A percentile compares a stretch with the other conserved stretches of the same genome.
These are phyloP conservation scores for Petrosia ficiformis DNA, from an alignment of 37 sponge, comb jelly and placozoan species.

Conservation along the genomic window DNA sequence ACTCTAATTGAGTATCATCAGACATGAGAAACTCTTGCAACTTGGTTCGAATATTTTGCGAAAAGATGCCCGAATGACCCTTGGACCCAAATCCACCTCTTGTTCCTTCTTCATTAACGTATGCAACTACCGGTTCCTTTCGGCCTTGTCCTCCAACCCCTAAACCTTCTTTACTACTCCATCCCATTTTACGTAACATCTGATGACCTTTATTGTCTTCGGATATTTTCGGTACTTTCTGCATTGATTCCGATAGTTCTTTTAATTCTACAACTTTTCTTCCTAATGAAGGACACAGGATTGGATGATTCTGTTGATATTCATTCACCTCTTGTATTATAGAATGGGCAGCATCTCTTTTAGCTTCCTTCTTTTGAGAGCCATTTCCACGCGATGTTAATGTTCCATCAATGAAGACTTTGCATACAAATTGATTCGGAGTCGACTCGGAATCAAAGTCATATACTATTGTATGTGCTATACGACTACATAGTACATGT, in stretches of 20 bases:
- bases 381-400: neutral
- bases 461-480: neutral
- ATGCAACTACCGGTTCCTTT: slow-evolving; percentile 10
- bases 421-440: neutral
- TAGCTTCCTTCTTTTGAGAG: slow-evolving; percentile 23
- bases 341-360: slow-evolving; percentile 7
- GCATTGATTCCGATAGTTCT: neutral
- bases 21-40: slow-evolving; percentile 24
- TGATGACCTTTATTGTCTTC: slow-evolving; percentile 23
- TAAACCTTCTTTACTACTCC: slow-evolving; percentile 11
- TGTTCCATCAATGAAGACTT: slow-evolving; percentile 12
- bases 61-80: neutral
- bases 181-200: slow-evolving; percentile 41
- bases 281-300: neutral
- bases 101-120: neutral
- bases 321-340: slow-evolving; percentile 4
- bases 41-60: slow-evolving; percentile 9
- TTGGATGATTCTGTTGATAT: neutral
- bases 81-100: slow-evolving; percentile 4
- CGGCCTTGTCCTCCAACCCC: neutral
- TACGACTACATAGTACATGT: neutral
- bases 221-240: neutral
- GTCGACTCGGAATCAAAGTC: neutral
- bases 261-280: neutral
- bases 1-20: slow-evolving; percentile 33